These are phyloP conservation scores for Bellardia pandia DNA, from an alignment of 2,888 invertebrate genomes.

Conservation along the genomic window DNA sequence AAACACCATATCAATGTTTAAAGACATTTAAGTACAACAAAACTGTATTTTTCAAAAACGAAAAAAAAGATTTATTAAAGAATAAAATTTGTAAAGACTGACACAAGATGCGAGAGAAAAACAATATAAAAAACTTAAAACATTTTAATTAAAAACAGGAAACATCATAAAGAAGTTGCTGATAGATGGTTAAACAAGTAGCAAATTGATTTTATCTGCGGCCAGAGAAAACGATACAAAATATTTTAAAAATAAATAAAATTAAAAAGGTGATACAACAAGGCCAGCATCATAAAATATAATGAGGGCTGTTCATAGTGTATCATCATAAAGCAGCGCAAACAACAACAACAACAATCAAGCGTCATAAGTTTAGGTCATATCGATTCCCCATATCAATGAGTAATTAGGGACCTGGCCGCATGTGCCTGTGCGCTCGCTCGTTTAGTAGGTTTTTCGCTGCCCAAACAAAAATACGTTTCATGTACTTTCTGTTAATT, in stretches of 20 bases:
- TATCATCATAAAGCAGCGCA: neutral
- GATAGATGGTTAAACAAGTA: conserved; percentile 61
- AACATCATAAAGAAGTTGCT: conserved; percentile 61
- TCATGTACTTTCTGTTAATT: conserved; percentile 50
- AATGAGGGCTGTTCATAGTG: conserved; percentile 8
- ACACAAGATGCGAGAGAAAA: neutral
- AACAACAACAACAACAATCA: conserved; percentile 20
- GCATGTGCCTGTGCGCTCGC: neutral
- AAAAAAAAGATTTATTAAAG: conserved; percentile 24
- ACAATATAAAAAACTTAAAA: conserved; percentile 24
- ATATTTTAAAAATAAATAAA: conserved; percentile 20
- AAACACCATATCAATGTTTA: neutral
- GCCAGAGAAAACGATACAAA: neutral
- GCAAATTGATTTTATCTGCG: conserved; percentile 65
- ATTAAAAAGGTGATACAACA: conserved; percentile 63
- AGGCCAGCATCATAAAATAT: conserved; percentile 46
- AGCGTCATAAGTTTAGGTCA: conserved; percentile 49
- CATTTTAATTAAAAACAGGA: conserved; percentile 67
- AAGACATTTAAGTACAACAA: neutral
- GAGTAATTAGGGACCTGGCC: conserved; percentile 12
- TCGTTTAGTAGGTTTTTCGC: neutral
- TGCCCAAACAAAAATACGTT: conserved; percentile 11
- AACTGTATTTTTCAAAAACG: neutral
- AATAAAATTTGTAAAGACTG: conserved; percentile 22
- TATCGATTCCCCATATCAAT: conserved; percentile 52